phyloP scores from a whole-genome alignment of 2,797 vertebrate genomes.

The Pipistrellus pygmaeus region DNA sequence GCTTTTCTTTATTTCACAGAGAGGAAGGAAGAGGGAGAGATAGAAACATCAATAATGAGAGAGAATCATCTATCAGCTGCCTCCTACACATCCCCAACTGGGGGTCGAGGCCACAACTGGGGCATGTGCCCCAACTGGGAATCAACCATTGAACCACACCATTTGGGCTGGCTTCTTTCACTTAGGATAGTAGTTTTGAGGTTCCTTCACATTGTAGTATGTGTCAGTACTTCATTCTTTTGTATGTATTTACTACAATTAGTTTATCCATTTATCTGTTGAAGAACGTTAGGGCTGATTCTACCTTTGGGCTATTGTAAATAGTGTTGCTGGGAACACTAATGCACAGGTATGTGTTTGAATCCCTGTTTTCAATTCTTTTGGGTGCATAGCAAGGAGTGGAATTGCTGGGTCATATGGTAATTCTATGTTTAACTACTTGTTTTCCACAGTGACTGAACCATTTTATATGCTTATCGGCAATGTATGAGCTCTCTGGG shows the following conservation, averaged over 20 bases:
- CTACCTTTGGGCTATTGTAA: neutral
- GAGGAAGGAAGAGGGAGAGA: too few relatives aligned
- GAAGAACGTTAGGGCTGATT: neutral
- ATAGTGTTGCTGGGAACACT: neutral
- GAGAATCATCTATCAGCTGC: too few relatives aligned
- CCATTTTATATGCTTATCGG: neutral
- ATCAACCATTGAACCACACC: too few relatives aligned
- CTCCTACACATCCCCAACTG: too few relatives aligned
- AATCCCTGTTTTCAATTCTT: slow-evolving; percentile 34
- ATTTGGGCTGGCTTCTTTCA: neutral
- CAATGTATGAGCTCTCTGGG: neutral
- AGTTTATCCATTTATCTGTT: neutral
- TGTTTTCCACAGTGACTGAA: neutral
- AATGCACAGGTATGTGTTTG: neutral
- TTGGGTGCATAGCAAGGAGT: neutral
- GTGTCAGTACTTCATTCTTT: neutral
- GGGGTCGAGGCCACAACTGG: too few relatives aligned
- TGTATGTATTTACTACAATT: neutral
- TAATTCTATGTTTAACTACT: neutral
- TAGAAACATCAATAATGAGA: too few relatives aligned
- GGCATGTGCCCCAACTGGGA: too few relatives aligned
- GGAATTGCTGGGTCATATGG: neutral
- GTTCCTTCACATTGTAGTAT: neutral
- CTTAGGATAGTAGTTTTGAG: neutral
- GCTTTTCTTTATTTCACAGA: too few relatives aligned